Evolutionary conservation across 2,113 vertebrate species (phyloP), one percentile per base, ranked within the genome.

Genomic region (Oxygymnocypris stewartii): DNA sequence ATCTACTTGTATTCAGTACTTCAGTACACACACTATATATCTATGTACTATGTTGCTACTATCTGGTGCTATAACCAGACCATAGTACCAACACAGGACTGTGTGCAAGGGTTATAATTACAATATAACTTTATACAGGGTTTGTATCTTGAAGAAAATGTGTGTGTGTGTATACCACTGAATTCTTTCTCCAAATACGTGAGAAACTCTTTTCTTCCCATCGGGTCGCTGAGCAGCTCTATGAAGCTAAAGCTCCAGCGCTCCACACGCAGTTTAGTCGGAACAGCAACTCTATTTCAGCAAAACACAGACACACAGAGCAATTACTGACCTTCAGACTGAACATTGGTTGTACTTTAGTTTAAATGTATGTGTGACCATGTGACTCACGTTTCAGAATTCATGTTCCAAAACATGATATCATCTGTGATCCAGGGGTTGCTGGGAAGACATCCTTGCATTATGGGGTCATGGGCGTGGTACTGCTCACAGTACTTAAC

Each of bases 361-460:
- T 6, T 37, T 25, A 35, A 51, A 61, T 73, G 31, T 75, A 14
- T 84, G 74, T 79, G 54, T 84, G 74, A 85, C 73, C 87, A 31
- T 76, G 8, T 35, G 42, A 89, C 97, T 96, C 91, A 99, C 97
- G 87, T 90, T 79, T 96, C 94, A 13, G 95, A 86, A 0, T 96
- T 98, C 94, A 97, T 94, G 8, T 89, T 91, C 98, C 98, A 99
- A 91, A 96, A 96, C 0, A 92, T 90, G 0, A 92, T 92, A 79
- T 97, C 95, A 0, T 97, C 96, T 0, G 97, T 97, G 93, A 99
- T 96, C 97, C 98, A 99, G 61, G 98, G 98, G 90, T 99, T 98
- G 92, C 98, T 97, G 91, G 97, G 98, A 83, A 98, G 95, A 91
- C 97, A 99, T 87, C 97, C 97, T 0, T 96, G 96, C 95, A 98